Base-by-base conservation (phyloP, 2,888 invertebrate species). In the Listrodromus nycthemerus region DNA sequence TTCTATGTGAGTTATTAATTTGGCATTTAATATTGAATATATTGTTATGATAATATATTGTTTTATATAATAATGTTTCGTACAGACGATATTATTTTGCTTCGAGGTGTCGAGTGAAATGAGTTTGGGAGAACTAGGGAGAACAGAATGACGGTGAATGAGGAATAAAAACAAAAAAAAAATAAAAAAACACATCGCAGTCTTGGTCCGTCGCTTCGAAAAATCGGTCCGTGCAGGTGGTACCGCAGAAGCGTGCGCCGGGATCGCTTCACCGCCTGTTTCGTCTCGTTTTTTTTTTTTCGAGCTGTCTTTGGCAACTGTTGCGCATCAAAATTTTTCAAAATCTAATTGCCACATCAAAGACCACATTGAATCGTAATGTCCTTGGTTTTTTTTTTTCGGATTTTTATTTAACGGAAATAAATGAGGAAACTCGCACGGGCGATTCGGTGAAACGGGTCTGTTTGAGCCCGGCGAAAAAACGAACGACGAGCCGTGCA, bases 161-260 rank as follows among this genome's bases (percentile, higher is more conserved):
- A 65, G 48, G 27, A 66, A 30, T 19, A 66, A 41, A 52, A n/a
- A n/a, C n/a, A n/a, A n/a, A n/a, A n/a, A n/a, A n/a, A n/a, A n/a
- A n/a, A n/a, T n/a, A n/a, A n/a, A n/a, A n/a, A 33, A 50, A 45
- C 7, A 30, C 19, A 10, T 50, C 48, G 19, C 33, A 63, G 80
- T 83, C 70, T 77, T 84, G 83, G 45, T 84, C 77, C 65, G 80
- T 24, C 74, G 80, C 63, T 58, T 69, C 69, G 74, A 55, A 77
- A 84, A 52, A 84, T 84, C 65, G 55, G n/a, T 66, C 33, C 16
- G 58, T 77, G 83, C 83, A 84, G 83, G 80, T 84, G 83, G 19
- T 30, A 63, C 45, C 63, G 67, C 73, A 69, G 80, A 80, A 83
- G 76, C 80, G 77, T 80, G 83, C 83, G 55, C 21, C 55, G 24